Evolutionary conservation across 2,797 vertebrate genomes (phyloP).

Genomic region (Sandelia bainsii): DNA sequence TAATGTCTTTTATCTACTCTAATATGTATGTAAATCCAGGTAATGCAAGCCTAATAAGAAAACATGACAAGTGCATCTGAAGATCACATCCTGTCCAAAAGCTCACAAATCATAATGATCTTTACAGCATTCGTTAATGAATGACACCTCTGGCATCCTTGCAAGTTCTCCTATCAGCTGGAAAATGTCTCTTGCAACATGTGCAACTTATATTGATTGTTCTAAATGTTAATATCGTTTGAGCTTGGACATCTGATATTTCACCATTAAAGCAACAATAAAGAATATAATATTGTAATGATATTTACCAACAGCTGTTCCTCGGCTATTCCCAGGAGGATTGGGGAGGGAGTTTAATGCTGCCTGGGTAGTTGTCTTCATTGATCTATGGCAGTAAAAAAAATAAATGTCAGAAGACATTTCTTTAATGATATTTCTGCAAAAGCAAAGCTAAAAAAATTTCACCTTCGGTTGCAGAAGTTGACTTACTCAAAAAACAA

Average conservation of each 20-base stretch:
- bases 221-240: slow-evolving; percentile 85
- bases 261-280: slow-evolving; percentile 82
- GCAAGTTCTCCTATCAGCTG: slow-evolving; percentile 64
- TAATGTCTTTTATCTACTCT: slow-evolving; percentile 23
- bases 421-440: slow-evolving; percentile 58
- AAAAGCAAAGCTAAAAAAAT: slow-evolving; percentile 14
- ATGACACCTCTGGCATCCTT: slow-evolving; percentile 64
- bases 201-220: slow-evolving; percentile 83
- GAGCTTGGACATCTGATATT: slow-evolving; percentile 80
- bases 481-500: background rate
- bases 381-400: slow-evolving; percentile 65
- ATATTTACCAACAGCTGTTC: slow-evolving; percentile 87
- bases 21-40: slow-evolving; percentile 40
- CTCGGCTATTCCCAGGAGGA: slow-evolving; percentile 59
- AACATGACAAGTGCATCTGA: slow-evolving; percentile 36
- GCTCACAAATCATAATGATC: slow-evolving; percentile 63
- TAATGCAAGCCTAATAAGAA: slow-evolving; percentile 42
- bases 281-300: slow-evolving; percentile 83
- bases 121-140: slow-evolving; percentile 65
- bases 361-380: slow-evolving; percentile 68
- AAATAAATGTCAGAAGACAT: slow-evolving; percentile 67
- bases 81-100: slow-evolving; percentile 43
- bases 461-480: background rate
- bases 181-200: slow-evolving; percentile 79
- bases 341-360: slow-evolving; percentile 59